Conservation (phyloP, 1,140 invertebrate genomes). For the Riptortus pedestris region DNA sequence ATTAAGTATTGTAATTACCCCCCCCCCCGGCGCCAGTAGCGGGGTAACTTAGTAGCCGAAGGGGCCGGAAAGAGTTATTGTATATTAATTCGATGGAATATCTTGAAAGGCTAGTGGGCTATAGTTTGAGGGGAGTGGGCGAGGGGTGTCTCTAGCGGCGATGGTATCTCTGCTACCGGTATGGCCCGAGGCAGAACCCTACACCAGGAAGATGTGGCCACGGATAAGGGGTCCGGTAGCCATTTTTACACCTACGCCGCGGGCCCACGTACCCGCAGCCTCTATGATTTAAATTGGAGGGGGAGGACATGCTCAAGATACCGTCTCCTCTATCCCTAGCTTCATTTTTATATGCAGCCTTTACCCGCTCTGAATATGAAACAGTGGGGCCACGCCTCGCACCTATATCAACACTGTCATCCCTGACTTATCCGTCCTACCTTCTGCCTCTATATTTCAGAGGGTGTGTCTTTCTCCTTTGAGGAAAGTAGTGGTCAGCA, state of each 20-base stretch:
- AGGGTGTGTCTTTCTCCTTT: too few species aligned
- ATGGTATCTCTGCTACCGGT: neutral
- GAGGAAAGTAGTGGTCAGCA: too few species aligned
- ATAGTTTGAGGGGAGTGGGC: too few species aligned
- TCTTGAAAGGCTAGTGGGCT: neutral
- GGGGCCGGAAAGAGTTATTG: neutral
- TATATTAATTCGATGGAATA: slow-evolving; percentile 10
- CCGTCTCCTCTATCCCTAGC: too few species aligned
- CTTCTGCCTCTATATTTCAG: too few species aligned
- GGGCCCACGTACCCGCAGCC: too few species aligned
- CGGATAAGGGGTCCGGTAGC: neutral
- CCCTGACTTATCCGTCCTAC: too few species aligned
- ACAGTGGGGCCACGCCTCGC: slow-evolving; percentile 2
- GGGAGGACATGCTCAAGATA: neutral
- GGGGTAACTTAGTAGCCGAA: neutral
- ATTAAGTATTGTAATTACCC: too few species aligned
- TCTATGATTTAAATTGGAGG: slow-evolving; percentile 5
- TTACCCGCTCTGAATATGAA: slow-evolving; percentile 2
- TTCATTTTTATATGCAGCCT: neutral
- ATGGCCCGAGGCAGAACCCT: neutral
- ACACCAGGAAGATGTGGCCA: neutral
- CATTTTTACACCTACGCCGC: slow-evolving; percentile 9
- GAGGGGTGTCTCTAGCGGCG: neutral
- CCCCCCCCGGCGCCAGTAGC: too few species aligned
- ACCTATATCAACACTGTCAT: too few species aligned